Evolutionary conservation across 1,140 invertebrate genomes (phyloP), one percentile per base, ranked within the genome.

Genomic region (Choristoneura fumiferana): DNA sequence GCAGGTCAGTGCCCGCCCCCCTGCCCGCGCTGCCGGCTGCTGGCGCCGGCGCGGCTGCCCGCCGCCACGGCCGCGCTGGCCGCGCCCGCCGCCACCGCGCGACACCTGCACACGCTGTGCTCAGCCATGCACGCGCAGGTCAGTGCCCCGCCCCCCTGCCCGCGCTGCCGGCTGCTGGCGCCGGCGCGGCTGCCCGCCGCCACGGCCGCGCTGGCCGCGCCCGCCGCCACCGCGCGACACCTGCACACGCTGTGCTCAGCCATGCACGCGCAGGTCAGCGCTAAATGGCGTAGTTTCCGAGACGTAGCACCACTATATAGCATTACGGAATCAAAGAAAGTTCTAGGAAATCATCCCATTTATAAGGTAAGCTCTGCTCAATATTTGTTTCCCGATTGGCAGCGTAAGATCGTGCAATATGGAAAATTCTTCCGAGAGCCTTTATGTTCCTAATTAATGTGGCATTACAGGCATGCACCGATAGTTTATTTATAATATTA

Each of bases 71-170:
- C 87, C 85, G 58, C 90, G 81, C 58, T 92, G 86, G 90, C 90
- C 88, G 69, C 88, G 77, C 70, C 91, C 82, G 61, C 86, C 85
- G 58, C 78, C 73, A 70, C 77, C 22, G 90, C 91, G 59, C 77
- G 83, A 0, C 89, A 91, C 38, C 75, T 91, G 38, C 89, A 87
- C 63, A 88, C 88, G 33, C 79, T 92, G 12, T 91, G 91, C 29
- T 76, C 86, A 58, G 91, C 93, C 34, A 87, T 93, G 15, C 77
- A 90, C 12, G 87, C 90, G 53, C 89, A 93, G 83, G 92, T 93
- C 70, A n/a, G n/a, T 86, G 55, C 71, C 74, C 62, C 64, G 71
- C 13, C 80, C 76, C 67, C 57, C 37, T 60, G 70, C 10, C 62
- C 76, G 38, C 72, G 84, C 13, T 65, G 62, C 3, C 62, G 80